phyloP scores from a whole-genome alignment of 2,888 invertebrate genomes.

The Latrodectus hesperus region DNA sequence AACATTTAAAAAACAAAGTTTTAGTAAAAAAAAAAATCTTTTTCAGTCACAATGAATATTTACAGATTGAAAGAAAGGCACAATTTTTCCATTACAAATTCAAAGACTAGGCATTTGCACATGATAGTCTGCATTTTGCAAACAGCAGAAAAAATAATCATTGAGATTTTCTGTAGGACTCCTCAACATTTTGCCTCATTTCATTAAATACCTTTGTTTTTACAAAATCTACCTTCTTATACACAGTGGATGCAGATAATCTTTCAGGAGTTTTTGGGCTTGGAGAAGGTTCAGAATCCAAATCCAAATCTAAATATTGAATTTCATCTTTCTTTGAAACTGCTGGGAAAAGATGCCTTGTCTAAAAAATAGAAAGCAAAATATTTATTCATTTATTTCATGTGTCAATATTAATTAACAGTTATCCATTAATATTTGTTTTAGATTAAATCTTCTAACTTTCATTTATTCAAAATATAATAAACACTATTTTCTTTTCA shows the following conservation, averaged over 20 bases:
- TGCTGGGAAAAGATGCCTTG: conserved; percentile 43
- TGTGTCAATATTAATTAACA: too few relatives aligned
- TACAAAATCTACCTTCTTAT: conserved; percentile 94
- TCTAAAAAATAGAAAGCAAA: conserved; percentile 25
- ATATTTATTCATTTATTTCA: too few relatives aligned
- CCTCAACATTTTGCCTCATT: conserved; percentile 86
- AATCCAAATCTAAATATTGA: conserved; percentile 91
- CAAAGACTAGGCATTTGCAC: conserved; percentile 42
- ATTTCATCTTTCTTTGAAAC: conserved; percentile 75
- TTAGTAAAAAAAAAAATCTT: too few relatives aligned
- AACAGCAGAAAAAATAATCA: conserved; percentile 23
- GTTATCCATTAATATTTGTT: too few relatives aligned
- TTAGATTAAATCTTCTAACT: too few relatives aligned
- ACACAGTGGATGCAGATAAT: conserved; percentile 79
- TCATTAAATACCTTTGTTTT: conserved; percentile 95
- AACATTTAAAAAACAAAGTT: too few relatives aligned
- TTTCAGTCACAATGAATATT: conserved; percentile 17
- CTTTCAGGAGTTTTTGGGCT: conserved; percentile 73
- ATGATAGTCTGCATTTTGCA: neutral
- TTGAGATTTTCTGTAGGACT: conserved; percentile 73
- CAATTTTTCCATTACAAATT: conserved; percentile 20
- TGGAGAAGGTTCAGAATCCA: conserved; percentile 78
- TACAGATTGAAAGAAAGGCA: conserved; percentile 4
- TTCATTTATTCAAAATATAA: too few relatives aligned
- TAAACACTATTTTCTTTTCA: too few relatives aligned